A percentile compares a stretch with the other conserved stretches of the same genome.
Evolutionary conservation across 2,888 invertebrate genomes (phyloP).

Genomic region (Steromphala cineraria): DNA sequence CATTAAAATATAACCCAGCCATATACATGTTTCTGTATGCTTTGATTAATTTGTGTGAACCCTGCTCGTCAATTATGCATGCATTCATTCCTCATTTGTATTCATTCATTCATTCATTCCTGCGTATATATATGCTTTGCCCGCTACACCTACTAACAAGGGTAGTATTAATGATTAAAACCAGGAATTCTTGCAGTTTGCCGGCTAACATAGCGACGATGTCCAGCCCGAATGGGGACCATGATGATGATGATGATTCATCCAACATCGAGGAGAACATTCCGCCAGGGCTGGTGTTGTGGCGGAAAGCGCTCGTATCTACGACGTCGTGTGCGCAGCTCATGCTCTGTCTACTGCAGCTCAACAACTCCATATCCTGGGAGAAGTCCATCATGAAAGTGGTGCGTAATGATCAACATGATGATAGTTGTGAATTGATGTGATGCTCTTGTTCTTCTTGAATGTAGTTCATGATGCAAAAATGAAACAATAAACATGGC

Average conservation of each 20-base stretch:
- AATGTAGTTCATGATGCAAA: too few relatives aligned
- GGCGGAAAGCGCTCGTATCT: constrained; percentile 91
- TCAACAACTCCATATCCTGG: constrained; percentile 96
- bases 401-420: too few relatives aligned
- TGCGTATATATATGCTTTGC: too few relatives aligned
- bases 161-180: neutral
- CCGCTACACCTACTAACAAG: neutral
- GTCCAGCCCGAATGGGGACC: constrained; percentile 30
- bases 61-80: too few relatives aligned
- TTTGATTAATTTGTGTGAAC: too few relatives aligned
- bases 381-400: constrained; percentile 99
- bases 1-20: too few relatives aligned
- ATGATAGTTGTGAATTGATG: too few relatives aligned
- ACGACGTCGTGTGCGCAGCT: constrained; percentile 92
- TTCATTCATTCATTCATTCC: too few relatives aligned
- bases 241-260: constrained; percentile 40
- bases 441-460: too few relatives aligned
- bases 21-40: too few relatives aligned
- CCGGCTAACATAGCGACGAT: constrained; percentile 65
- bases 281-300: constrained; percentile 83
- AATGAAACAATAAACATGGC: too few relatives aligned
- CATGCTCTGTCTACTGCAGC: constrained; percentile 90
- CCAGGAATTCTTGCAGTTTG: constrained; percentile 48
- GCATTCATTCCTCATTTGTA: too few relatives aligned
- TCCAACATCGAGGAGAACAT: constrained; percentile 72